phyloP scores from a whole-genome alignment of 1,140 invertebrate genomes.

The Cotesia vestalis region DNA sequence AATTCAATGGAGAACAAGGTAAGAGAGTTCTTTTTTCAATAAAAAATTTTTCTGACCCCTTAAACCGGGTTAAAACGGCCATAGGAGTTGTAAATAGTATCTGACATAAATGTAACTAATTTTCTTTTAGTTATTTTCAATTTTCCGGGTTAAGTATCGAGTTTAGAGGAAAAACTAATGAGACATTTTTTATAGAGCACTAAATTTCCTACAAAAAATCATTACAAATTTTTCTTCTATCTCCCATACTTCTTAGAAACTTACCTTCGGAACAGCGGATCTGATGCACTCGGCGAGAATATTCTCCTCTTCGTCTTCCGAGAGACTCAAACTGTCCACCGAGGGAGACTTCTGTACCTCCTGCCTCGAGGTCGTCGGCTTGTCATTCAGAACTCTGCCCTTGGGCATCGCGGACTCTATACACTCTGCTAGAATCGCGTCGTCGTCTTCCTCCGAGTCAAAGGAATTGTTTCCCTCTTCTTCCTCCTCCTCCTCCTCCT shows the following conservation, averaged over 20 bases:
- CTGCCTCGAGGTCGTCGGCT: constrained; percentile 15
- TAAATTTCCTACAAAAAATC: too few relatives aligned
- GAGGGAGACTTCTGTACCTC: constrained; percentile 29
- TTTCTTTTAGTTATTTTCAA: too few relatives aligned
- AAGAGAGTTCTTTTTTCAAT: too few relatives aligned
- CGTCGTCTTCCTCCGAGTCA: constrained; percentile 57
- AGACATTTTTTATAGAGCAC: too few relatives aligned
- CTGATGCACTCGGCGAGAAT: constrained; percentile 57
- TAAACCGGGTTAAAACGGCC: too few relatives aligned
- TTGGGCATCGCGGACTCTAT: constrained; percentile 67
- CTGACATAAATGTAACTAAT: too few relatives aligned
- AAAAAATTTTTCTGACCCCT: too few relatives aligned
- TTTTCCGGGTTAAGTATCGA: too few relatives aligned
- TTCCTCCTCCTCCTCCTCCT: neutral
- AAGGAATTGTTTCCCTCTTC: constrained; percentile 38
- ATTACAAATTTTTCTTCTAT: too few relatives aligned
- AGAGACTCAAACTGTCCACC: constrained; percentile 50
- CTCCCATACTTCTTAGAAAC: neutral
- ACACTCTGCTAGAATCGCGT: constrained; percentile 64
- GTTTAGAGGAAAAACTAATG: too few relatives aligned
- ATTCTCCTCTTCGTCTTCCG: constrained; percentile 57
- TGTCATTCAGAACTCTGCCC: constrained; percentile 15
- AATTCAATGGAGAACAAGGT: too few relatives aligned
- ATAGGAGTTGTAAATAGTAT: too few relatives aligned
- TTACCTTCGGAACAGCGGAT: constrained; percentile 56